Evolutionary conservation across 1,140 invertebrate species (phyloP), one percentile per base, ranked within the genome.

Genomic region (Drosophila tani): DNA sequence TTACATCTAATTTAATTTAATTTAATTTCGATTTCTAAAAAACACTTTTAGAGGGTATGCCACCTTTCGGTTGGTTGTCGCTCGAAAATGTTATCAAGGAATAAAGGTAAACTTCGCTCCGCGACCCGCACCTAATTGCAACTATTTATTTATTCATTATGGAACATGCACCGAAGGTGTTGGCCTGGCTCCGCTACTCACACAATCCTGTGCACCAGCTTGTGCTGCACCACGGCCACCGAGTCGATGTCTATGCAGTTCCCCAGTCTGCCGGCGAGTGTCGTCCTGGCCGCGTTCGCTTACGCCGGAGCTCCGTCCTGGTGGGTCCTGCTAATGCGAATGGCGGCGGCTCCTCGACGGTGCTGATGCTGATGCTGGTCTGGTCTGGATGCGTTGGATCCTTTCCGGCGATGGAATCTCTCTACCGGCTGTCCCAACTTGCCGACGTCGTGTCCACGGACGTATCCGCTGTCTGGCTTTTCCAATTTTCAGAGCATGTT

Each of bases 221-320:
- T 93, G 76, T 93, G 92, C 69, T 92, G 92, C 80, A 93, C 92
- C 69, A 91, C 90, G 66, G 91, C 83, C 60, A 91, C 86, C 56
- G 92, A 80, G 79, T 93, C 88, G 59, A 92, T 91, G 75, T 93
- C 88, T 57, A 93, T 90, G 75, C 92, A 93, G 81, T 93, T 93
- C 78, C 92, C 92, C 92, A 93, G 92, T 86, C 75, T 88, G 85
- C 43, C 66, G 68, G 65, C 69, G 70, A 85, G 67, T 75, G 75
- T 85, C 57, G 75, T 75, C 63, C 63, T 21, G 49, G 45, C 40
- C 67, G 29, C 58, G 58, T 63, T 47, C 45, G 66, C 67, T 60
- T 41, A 27, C 59, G 41, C 51, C 40, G 66, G 64, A 58, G 76
- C 73, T 64, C 32, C n/a, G 40, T 40, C 41, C 41, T 46, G 41